Percentiles rank a stretch among this genome's conserved stretches.
Evolutionary conservation across 1,140 invertebrate genomes (phyloP).

Genomic region (Catajapyx aquilonaris): DNA sequence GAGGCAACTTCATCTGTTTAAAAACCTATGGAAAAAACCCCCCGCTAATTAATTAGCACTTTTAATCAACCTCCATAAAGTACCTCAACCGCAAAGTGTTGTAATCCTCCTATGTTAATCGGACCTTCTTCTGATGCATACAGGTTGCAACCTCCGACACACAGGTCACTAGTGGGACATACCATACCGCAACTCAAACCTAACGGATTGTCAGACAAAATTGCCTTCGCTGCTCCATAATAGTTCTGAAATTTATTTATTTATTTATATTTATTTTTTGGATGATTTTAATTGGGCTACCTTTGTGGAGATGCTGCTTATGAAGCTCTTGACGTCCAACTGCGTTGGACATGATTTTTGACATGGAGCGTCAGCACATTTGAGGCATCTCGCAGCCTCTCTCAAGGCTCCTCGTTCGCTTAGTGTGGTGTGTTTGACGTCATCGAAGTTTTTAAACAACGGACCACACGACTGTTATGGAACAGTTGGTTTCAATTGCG

Average conservation of each 20-base stretch:
- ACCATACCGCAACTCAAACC: conserved; percentile 98
- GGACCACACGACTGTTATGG: conserved; percentile 28
- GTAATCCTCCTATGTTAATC: conserved; percentile 94
- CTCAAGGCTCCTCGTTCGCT: conserved; percentile 80
- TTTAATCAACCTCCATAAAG: conserved; percentile 10
- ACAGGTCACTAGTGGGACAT: conserved; percentile 93
- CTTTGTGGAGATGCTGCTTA: conserved; percentile 89
- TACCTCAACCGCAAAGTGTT: conserved; percentile 93
- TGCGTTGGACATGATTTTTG: conserved; percentile 97
- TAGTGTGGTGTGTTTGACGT: conserved; percentile 91
- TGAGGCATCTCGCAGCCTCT: conserved; percentile 81
- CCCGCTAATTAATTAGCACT: conserved; percentile 1
- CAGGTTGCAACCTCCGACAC: conserved; percentile 92
- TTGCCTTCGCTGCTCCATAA: conserved; percentile 91
- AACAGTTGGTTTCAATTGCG: conserved; percentile 2
- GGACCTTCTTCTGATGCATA: conserved; percentile 87
- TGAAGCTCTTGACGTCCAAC: conserved; percentile 90
- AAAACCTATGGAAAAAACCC: conserved; percentile 40
- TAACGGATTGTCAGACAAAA: conserved; percentile 91
- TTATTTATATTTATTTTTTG: too few species aligned
- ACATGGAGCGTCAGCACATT: conserved; percentile 95
- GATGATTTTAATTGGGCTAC: conserved; percentile 29
- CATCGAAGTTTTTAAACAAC: conserved; percentile 81
- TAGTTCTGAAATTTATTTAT: conserved; percentile 76
- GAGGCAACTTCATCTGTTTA: conserved; percentile 77